These are phyloP conservation scores for Megaceryle alcyon DNA, from an alignment of 2,797 vertebrate species.

Conservation along the genomic window DNA sequence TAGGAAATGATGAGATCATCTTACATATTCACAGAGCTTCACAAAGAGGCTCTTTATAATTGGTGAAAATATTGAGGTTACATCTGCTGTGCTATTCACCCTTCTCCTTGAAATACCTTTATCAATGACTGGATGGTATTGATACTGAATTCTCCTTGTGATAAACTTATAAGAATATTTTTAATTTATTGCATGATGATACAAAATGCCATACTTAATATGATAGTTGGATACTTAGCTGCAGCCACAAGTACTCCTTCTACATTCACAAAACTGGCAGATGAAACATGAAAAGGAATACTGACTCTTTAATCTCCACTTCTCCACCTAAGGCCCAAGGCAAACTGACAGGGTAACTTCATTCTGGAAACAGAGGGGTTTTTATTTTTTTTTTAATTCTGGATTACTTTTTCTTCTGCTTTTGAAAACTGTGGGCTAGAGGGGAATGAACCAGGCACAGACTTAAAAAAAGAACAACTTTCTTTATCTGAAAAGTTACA, in stretches of 20 bases:
- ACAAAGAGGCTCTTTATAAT: slow-evolving; percentile 78
- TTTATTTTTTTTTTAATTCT: slow-evolving; percentile 74
- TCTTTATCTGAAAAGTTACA: slow-evolving; percentile 81
- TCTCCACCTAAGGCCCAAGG: slow-evolving; percentile 89
- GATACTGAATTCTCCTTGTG: slow-evolving; percentile 30
- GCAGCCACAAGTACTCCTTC: slow-evolving; percentile 77
- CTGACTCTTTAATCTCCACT: slow-evolving; percentile 91
- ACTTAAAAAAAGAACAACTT: slow-evolving; percentile 81
- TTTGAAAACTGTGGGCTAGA: slow-evolving; percentile 80
- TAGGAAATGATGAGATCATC: slow-evolving; percentile 82
- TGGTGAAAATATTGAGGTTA: slow-evolving; percentile 54
- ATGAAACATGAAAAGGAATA: slow-evolving; percentile 94
- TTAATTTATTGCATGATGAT: slow-evolving; percentile 47
- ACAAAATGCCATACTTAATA: slow-evolving; percentile 65
- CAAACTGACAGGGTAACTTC: slow-evolving; percentile 88
- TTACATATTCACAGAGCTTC: slow-evolving; percentile 74
- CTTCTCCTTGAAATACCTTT: slow-evolving; percentile 68
- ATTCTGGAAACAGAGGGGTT: slow-evolving; percentile 78
- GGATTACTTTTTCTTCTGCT: slow-evolving; percentile 81
- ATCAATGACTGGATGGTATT: slow-evolving; percentile 54
- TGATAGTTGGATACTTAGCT: slow-evolving; percentile 72
- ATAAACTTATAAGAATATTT: slow-evolving; percentile 51
- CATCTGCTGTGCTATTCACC: slow-evolving; percentile 70
- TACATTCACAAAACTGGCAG: slow-evolving; percentile 86
- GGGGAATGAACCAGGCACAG: slow-evolving; percentile 78